Base-by-base conservation (phyloP, 2,888 invertebrate species). In the Thera obeliscata region DNA sequence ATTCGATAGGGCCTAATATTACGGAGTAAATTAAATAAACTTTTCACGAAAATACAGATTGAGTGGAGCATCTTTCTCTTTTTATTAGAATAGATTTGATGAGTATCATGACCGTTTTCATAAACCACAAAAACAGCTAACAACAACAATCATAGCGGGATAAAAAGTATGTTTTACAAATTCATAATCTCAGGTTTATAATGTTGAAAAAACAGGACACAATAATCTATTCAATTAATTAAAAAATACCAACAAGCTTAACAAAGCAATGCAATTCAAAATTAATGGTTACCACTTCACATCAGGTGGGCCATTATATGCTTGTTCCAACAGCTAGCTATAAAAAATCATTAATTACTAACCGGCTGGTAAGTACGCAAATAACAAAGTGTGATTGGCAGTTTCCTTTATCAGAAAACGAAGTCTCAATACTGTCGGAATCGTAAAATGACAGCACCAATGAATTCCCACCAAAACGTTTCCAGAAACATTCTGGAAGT, bases 1-100 rank as follows among this genome's bases (percentile, higher is more conserved):
- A 76, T 79, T 79, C 79, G 83, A 82, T 85, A 83, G 80, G 84
- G 79, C 81, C 79, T 86, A 85, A 88, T 83, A 79, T 77, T 77
- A 78, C 76, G 71, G 61, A 50, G 56, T 54, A 64, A 46, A 68
- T 66, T 48, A 66, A 56, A 64, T 52, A 58, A 70, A 61, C n/a
- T 64, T 64, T 50, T 33, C 36, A 54, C 33, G 3, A 11, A 11
- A 46, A 33, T 56, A 43, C 6, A 36, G 35, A 56, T 56, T 56
- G 38, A n/a, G 33, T 52, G 33, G 22, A 52, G 50, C 7, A 50
- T 50, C 50, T 52, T 9, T 52, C 33, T 52, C 52, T 9, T 46
- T 46, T 41, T 41, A 4, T 41, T 5, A 41, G 41, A 5, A 41
- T 4, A 41, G 22, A 22, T 22, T 22, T 22, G 22, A 22, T 22